phyloP scores from a whole-genome alignment of 2,888 invertebrate species.

The Therioaphis trifolii region DNA sequence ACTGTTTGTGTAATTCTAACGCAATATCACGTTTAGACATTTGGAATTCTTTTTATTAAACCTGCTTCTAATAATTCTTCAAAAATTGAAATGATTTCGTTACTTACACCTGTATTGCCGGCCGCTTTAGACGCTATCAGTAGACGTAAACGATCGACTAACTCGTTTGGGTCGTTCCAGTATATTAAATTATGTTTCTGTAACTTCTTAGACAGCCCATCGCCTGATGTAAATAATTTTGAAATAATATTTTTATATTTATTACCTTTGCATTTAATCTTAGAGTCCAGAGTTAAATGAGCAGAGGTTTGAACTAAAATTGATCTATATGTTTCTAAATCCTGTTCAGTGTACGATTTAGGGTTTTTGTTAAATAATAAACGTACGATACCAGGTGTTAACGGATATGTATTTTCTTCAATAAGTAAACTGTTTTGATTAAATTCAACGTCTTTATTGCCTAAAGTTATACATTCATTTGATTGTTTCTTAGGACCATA shows the following conservation, averaged over 20 bases:
- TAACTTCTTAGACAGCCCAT: neutral
- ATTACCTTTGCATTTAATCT: neutral
- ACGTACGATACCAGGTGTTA: too few species aligned
- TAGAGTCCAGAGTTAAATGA: neutral
- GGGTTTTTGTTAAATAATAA: constrained; percentile 8
- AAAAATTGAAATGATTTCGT: constrained; percentile 15
- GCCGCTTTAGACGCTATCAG: neutral
- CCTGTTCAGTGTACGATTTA: neutral
- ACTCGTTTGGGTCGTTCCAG: constrained; percentile 34
- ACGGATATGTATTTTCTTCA: neutral
- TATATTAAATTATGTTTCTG: constrained; percentile 14
- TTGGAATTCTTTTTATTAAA: too few species aligned
- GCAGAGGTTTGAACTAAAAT: neutral
- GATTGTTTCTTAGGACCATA: neutral
- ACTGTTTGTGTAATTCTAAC: neutral
- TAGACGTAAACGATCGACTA: constrained; percentile 60
- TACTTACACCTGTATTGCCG: constrained; percentile 13
- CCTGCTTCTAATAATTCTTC: constrained; percentile 36
- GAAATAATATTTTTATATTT: neutral
- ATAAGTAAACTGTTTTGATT: neutral
- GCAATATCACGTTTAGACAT: neutral
- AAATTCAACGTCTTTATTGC: neutral
- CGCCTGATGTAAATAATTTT: neutral
- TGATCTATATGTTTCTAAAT: neutral
- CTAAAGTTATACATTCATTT: neutral